Conservation (phyloP, 2,888 invertebrate species). For the Galerucella pusilla region DNA sequence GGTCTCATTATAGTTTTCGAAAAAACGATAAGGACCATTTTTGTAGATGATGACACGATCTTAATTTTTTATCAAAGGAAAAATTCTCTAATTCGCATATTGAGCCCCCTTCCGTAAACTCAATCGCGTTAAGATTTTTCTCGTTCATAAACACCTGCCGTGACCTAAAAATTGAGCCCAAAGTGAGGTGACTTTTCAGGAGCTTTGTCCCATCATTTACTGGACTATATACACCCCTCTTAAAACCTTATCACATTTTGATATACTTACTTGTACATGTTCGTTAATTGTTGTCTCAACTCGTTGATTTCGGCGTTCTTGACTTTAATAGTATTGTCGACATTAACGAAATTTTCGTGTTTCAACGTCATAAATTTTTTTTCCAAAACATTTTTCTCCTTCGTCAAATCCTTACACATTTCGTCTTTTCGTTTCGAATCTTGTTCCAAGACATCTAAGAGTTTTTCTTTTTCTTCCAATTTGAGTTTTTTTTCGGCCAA, state of each 20-base stretch:
- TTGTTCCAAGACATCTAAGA: constrained; percentile 68
- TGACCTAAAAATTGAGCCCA: no score
- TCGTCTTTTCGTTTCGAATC: constrained; percentile 70
- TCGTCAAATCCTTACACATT: constrained; percentile 70
- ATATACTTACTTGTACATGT: constrained; percentile 11
- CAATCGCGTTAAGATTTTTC: no score
- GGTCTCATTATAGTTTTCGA: no score
- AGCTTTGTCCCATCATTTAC: no score
- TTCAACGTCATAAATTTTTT: constrained; percentile 64
- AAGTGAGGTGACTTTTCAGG: no score
- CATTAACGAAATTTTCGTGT: constrained; percentile 65
- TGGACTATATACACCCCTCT: neutral
- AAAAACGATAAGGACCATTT: no score
- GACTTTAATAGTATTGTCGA: constrained; percentile 69
- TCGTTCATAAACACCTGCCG: no score
- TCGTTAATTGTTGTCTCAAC: constrained; percentile 65
- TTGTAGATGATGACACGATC: no score
- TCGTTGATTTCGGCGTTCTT: constrained; percentile 68
- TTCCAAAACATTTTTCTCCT: constrained; percentile 70
- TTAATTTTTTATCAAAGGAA: no score
- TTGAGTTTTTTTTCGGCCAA: constrained; percentile 70
- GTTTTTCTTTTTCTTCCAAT: constrained; percentile 68
- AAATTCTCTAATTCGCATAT: no score
- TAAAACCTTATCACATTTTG: neutral
- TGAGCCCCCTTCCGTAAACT: no score